Conservation (phyloP, 2,113 vertebrate genomes). For the Hippoglossus stenolepis region DNA sequence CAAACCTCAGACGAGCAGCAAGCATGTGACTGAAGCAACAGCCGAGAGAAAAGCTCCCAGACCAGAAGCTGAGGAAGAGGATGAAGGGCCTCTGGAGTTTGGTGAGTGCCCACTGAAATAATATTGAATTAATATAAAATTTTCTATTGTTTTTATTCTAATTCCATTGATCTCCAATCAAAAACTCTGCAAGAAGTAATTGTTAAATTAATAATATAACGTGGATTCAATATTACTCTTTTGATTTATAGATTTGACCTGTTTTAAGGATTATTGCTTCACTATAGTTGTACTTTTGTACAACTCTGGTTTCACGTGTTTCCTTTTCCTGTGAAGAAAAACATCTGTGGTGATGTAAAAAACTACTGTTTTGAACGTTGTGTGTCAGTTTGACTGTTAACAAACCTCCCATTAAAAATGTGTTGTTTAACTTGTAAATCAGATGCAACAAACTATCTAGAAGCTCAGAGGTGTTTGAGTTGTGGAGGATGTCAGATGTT, state of each 20-base stretch:
- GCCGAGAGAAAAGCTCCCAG: slow-evolving; percentile 24
- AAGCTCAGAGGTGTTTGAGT: background rate
- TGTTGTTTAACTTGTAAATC: background rate
- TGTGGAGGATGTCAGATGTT: background rate
- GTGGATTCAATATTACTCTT: no score
- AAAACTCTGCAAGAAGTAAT: background rate
- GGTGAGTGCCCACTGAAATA: slow-evolving; percentile 59
- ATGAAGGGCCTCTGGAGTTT: slow-evolving; percentile 54
- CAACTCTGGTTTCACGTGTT: background rate
- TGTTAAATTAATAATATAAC: background rate
- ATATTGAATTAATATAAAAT: no score
- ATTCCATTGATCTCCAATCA: background rate
- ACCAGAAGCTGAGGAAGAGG: slow-evolving; percentile 7
- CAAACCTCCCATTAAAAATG: background rate
- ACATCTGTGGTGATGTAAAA: background rate
- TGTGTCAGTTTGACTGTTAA: background rate
- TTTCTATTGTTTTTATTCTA: background rate
- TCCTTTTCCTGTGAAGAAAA: background rate
- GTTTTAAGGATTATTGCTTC: background rate
- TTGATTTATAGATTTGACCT: background rate
- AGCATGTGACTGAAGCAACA: slow-evolving; percentile 20
- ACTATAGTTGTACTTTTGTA: background rate
- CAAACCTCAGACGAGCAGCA: slow-evolving; percentile 7
- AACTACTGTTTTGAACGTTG: background rate
- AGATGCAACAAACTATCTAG: background rate